Conservation (phyloP, 2,888 invertebrate genomes). For the Drosophila birchii region DNA sequence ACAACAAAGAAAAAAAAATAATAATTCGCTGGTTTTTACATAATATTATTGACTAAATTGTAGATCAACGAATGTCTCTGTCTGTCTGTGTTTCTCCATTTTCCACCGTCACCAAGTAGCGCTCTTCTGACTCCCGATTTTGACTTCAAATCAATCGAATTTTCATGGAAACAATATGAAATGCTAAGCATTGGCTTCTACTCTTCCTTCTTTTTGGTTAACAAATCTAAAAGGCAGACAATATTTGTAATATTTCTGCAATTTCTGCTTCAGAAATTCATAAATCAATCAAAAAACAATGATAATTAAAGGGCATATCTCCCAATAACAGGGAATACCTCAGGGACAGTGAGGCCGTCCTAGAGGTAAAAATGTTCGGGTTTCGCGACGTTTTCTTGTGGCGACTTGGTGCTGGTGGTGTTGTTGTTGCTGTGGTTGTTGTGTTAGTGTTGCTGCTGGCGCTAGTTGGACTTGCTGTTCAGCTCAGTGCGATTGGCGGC, state of each 20-base stretch:
- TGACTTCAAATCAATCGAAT: not conserved
- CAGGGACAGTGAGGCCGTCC: not conserved
- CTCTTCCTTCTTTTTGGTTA: not conserved
- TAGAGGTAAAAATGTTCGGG: not conserved
- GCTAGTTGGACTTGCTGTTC: constrained; percentile 70
- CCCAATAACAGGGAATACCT: not conserved
- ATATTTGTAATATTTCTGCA: constrained; percentile 7
- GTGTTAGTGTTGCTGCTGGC: constrained; percentile 30
- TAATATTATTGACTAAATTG: constrained; percentile 73
- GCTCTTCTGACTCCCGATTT: not conserved
- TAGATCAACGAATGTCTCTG: constrained; percentile 79
- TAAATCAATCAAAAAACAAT: not conserved
- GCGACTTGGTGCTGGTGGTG: constrained; percentile 9
- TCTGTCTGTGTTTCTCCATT: constrained; percentile 58
- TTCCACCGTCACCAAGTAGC: not conserved
- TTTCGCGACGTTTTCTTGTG: not conserved
- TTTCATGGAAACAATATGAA: not conserved
- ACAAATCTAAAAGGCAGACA: not conserved
- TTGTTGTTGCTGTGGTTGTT: not conserved
- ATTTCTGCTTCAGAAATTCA: not conserved
- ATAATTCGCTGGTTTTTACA: constrained; percentile 42
- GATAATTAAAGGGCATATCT: not conserved
- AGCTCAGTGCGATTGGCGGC: constrained; percentile 84
- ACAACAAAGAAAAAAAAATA: constrained; percentile 33
- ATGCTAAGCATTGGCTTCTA: not conserved